phyloP scores from a whole-genome alignment of 2,888 invertebrate genomes.

The Crepidodera aurea region DNA sequence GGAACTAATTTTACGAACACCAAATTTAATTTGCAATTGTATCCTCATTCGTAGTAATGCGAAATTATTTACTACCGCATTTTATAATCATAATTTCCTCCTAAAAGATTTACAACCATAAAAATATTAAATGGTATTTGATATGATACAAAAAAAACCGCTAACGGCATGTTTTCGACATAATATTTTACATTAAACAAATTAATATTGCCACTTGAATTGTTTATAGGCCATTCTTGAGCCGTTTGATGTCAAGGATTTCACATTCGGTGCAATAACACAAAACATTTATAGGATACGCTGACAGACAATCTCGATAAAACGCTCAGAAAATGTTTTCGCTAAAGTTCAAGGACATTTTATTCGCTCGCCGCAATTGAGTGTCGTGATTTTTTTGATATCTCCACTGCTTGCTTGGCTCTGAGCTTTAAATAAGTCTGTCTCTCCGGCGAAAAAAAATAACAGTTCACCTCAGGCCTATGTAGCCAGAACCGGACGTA shows the following conservation, averaged over 20 bases:
- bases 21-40: no score
- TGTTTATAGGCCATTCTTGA: slow-evolving; percentile 53
- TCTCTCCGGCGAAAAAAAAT: neutral
- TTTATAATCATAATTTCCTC: neutral
- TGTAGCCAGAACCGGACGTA: neutral
- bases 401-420: slow-evolving; percentile 21
- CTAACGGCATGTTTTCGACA: slow-evolving; percentile 25
- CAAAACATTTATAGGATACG: slow-evolving; percentile 50
- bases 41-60: no score
- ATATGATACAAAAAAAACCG: slow-evolving; percentile 10
- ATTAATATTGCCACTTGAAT: slow-evolving; percentile 52
- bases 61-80: no score
- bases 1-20: no score
- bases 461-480: neutral
- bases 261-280: slow-evolving; percentile 51
- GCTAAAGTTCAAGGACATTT: slow-evolving; percentile 37
- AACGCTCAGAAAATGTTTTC: slow-evolving; percentile 44
- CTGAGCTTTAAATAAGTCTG: slow-evolving; percentile 30
- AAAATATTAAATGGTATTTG: slow-evolving; percentile 15
- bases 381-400: slow-evolving; percentile 33
- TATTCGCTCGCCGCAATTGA: slow-evolving; percentile 32
- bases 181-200: slow-evolving; percentile 51
- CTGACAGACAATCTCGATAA: slow-evolving; percentile 51
- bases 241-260: slow-evolving; percentile 51
- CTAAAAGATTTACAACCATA: neutral